Base-by-base conservation (phyloP, 2,797 vertebrate species). In the Adrianichthys oophorus region DNA sequence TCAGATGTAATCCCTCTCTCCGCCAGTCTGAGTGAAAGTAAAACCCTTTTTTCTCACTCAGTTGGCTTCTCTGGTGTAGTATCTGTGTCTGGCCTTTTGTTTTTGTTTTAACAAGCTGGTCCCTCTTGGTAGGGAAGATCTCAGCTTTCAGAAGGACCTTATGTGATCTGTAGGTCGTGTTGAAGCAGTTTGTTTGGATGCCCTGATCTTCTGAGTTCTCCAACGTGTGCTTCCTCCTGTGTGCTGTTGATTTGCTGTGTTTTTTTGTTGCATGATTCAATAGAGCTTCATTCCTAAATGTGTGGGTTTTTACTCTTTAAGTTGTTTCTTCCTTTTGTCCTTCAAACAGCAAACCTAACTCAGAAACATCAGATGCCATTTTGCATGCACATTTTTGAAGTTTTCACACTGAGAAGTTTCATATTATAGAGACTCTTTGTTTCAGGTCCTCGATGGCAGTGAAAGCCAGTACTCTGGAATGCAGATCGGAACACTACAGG, bases 401-500 rank as follows among this genome's bases (percentile, higher is more conserved):
- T 70, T 59, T 56, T 40, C 43, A 4, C 51, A 15, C 71, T 4
- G 18, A 53, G 26, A 44, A 51, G 14, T 60, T 51, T 51, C 44
- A 15, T 70, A 13, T 1, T 15, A 2, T 21, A 6, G 13, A 15
- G 77, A 8, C 5, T 85, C 41, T 84, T 14, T 64, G 48, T 84
- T 15, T 42, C 81, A 99, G 97, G 95, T 98, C 56, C 85, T 98
- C 60, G 97, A 98, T 16, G 92, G 95, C 57, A 89, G 92, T 23
- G 96, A 99, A 66, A 94, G 92, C 82, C 97, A 96, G 65, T 96
- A 95, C 80, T 94, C 93, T 10, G 95, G 95, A 62, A 92, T 95
- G 94, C 96, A 95, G 41, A 94, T 93, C 0, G 95, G 95, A 54
- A 95, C 93, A 15, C 85, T 95, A 1, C 96, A 95, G 78, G 96